Base-by-base conservation (phyloP, 2,888 invertebrate species). In the Tetragonisca angustula region DNA sequence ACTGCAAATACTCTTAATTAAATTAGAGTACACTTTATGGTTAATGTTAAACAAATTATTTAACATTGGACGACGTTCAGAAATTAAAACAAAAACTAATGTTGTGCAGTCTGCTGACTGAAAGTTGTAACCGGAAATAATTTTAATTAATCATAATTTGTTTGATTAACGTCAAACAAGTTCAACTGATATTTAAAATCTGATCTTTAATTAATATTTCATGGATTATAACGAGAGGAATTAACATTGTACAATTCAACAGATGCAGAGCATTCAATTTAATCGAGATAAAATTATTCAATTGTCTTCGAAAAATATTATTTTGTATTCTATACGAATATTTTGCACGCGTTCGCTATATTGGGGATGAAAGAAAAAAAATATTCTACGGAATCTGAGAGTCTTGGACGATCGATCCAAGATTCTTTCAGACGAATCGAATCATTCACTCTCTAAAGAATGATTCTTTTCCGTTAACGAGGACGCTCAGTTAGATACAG, bases 381-480 rank as follows among this genome's bases (percentile, higher is more conserved):
- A 56, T 6, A 17, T 75, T 27, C 64, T 27, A 27, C 21, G 11
- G 17, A 70, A 50, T 65, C 59, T 50, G 62, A 62, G 67, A 61
- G 56, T 64, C 59, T 69, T 24, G 24, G 52, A 27, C 36, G 70
- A 65, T 70, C 27, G 69, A 81, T 62, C 72, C 59, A 71, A 56
- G 64, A 64, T 76, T 75, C 56, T 52, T 68, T 56, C 49, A 54
- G 64, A 32, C 61, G 50, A 69, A 69, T 83, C 75, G 71, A 77
- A 83, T 81, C 86, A 76, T 64, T 81, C 67, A 70, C 62, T 70
- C 64, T 43, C 64, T 32, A 56, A 69, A 81, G 79, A 76, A 83
- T 84, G 77, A 71, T 82, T 79, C 76, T 71, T 68, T 59, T 70
- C 79, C 36, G 81, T 83, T 87, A 88, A 89, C 84, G 88, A 87